phyloP scores from a whole-genome alignment of 2,888 invertebrate species.

The Pachymerium ferrugineum region DNA sequence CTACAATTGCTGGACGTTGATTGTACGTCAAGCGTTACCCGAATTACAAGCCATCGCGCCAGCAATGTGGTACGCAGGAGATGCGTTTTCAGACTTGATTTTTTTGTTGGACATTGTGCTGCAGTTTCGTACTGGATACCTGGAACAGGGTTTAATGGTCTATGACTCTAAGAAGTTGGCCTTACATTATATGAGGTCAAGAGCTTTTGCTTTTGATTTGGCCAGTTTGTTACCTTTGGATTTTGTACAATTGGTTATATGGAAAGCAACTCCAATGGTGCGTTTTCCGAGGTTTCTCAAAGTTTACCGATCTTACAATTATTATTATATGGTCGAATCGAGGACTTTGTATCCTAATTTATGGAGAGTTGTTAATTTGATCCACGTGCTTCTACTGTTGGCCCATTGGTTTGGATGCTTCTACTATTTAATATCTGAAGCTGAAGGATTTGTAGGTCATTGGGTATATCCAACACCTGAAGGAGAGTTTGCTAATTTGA shows the following conservation, averaged over 20 bases:
- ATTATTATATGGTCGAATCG: slow-evolving; percentile 94
- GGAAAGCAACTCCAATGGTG: slow-evolving; percentile 70
- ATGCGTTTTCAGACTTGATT: slow-evolving; percentile 77
- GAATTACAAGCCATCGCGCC: slow-evolving; percentile 73
- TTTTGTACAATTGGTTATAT: slow-evolving; percentile 74
- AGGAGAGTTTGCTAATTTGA: slow-evolving; percentile 81
- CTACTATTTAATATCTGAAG: slow-evolving; percentile 88
- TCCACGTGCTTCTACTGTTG: slow-evolving; percentile 86
- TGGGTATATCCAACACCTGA: slow-evolving; percentile 48
- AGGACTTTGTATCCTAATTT: slow-evolving; percentile 92
- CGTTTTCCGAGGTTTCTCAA: slow-evolving; percentile 51
- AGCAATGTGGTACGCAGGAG: slow-evolving; percentile 72
- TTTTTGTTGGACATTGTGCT: slow-evolving; percentile 83
- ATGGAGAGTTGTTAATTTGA: slow-evolving; percentile 90
- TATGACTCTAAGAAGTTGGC: slow-evolving; percentile 86
- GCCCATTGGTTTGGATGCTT: slow-evolving; percentile 98
- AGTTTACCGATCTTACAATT: slow-evolving; percentile 79
- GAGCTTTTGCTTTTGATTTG: slow-evolving; percentile 77
- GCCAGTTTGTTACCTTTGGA: slow-evolving; percentile 78
- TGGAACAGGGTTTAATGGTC: slow-evolving; percentile 91
- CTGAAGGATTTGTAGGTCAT: slow-evolving; percentile 67
- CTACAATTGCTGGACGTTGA: slow-evolving; percentile 92
- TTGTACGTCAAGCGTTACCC: slow-evolving; percentile 89
- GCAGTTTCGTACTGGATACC: slow-evolving; percentile 87
- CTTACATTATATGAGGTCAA: slow-evolving; percentile 77